A percentile compares a stretch with the other conserved stretches of the same genome.
Evolutionary conservation across 1,140 invertebrate species (phyloP).

Genomic region (Eumeta japonica): DNA sequence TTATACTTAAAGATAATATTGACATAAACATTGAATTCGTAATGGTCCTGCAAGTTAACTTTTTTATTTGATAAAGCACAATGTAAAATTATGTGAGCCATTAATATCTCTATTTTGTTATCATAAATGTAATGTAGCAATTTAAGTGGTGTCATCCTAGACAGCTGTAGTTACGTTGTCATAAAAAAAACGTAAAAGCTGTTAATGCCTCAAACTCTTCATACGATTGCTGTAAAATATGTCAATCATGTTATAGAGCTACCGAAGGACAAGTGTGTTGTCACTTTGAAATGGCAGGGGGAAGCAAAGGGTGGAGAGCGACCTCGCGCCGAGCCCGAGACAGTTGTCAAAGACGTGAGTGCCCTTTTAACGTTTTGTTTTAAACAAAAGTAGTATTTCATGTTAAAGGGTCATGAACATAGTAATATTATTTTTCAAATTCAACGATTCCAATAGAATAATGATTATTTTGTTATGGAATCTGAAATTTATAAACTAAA

Average conservation of each 20-base stretch:
- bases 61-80: too few relatives aligned
- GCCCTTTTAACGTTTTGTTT: neutral
- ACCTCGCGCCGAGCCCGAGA: constrained; percentile 36
- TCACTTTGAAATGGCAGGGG: constrained; percentile 58
- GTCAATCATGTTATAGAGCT: constrained; percentile 63
- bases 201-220: too few relatives aligned
- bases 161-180: too few relatives aligned
- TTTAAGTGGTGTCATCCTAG: too few relatives aligned
- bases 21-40: too few relatives aligned
- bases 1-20: too few relatives aligned
- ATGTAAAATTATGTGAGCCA: too few relatives aligned
- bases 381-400: neutral
- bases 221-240: too few relatives aligned
- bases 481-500: neutral
- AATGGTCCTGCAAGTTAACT: too few relatives aligned
- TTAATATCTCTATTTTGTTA: too few relatives aligned
- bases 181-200: too few relatives aligned
- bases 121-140: too few relatives aligned
- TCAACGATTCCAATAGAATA: neutral
- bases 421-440: neutral
- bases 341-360: constrained; percentile 53
- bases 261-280: constrained; percentile 70
- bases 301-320: constrained; percentile 58
- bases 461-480: neutral
- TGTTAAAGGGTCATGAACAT: neutral